Evolutionary conservation across 2,888 invertebrate species (phyloP), one percentile per base, ranked within the genome.

Genomic region (Cheilosia urbana): DNA sequence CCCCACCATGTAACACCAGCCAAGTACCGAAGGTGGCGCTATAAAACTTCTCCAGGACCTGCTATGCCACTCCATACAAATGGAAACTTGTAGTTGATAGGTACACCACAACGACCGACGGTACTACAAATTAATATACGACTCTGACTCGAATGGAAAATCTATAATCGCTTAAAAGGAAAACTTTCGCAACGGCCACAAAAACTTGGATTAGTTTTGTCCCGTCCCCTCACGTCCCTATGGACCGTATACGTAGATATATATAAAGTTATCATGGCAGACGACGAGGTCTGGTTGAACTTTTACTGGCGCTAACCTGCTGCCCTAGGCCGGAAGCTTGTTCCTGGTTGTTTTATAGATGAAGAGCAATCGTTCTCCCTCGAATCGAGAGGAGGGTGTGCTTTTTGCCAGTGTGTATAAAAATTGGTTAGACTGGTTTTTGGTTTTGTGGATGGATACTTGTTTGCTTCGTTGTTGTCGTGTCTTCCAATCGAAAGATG

Each of bases 151-250:
- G 37, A 80, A 84, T 75, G 69, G 80, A 84, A 84, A 79, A 79
- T 84, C 84, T 79, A 79, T 84, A 84, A 84, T 79, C 84, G 84
- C 75, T 84, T 84, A 75, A 79, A 71, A 84, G 80, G 79, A 73
- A 84, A 84, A 84, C 79, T 84, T 84, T 75, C 21, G 69, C 69
- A 58, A 65, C 49, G 75, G 69, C 76, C 75, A 51, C 76, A 81
- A 76, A 42, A 81, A 81, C 75, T 81, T 81, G 69, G 63, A 81
- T 81, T 71, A 69, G 75, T 76, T 71, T 65, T 51, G 63, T 75
- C 24, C 63, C 51, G 45, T 63, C 19, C 49, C 57, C 34, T 30
- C n/a, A 7, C 3, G 13, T 37, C 37, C 37, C 37, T 9, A 27
- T 27, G 37, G 37, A 1, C 37, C 37, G 11, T 37, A 11, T 30